Evolutionary conservation across 37 sponge, comb jelly and placozoan genomes (phyloP), one percentile per base, ranked within the genome.

Genomic region (Cladorhizidae sp.): DNA sequence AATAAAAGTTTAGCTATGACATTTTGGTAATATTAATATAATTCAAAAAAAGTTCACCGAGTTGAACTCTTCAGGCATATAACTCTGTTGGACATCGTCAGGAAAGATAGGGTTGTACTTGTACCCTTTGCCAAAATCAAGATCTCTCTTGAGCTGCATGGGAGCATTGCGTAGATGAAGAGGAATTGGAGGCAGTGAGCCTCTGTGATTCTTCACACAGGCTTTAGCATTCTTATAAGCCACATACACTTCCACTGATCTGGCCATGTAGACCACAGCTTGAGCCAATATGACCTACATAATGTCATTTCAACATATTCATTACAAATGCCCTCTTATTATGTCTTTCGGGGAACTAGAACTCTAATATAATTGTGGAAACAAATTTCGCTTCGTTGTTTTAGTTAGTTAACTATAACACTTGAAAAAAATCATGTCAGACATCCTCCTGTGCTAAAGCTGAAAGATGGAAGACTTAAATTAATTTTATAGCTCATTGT

Each of bases 191-290:
- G 82, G 82, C n/a, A 78, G 50, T 11, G 87, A 82, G 0, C 82
- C 82, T 33, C 58, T 78, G 31, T 51, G 40, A 6, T 78, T 73
- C 67, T 28, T 56, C 22, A 86, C 37, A 25, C 71, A 70, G 3
- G 28, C n/a, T 49, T 76, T 67, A 32, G 81, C 87, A 22, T 39
- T 45, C 12, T 39, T 40, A 29, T 80, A 79, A 21, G 87, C 87
- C 11, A 0, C 12, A 68, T 86, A 86, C 25, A 73, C 80, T n/a
- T 79, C 74, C 9, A 73, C 40, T 7, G 82, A 80, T 33, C 74
- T 64, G 1, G 87, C 81, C 82, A 86, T 74, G 82, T 86, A 86
- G 40, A 86, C 87, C 40, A 79, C 82, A 28, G 87, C 81, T 35
- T 86, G 81, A 25, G 87, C 87, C 2, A 86, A 82, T 18, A 39